Evolutionary conservation across 2,797 vertebrate species (phyloP).

Genomic region (Chaetodon trifasciatus): DNA sequence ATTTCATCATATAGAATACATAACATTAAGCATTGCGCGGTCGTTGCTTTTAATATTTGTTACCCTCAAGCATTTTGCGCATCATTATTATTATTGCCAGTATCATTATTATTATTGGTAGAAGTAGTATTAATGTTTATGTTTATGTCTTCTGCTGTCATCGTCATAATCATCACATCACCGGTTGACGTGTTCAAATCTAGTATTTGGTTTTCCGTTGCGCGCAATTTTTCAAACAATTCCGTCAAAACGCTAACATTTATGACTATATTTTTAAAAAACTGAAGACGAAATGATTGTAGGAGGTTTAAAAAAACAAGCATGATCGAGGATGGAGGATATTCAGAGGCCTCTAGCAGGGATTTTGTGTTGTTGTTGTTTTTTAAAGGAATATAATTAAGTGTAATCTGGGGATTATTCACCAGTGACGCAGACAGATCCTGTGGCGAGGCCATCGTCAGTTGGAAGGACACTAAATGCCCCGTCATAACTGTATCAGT

Average conservation of each 20-base stretch:
- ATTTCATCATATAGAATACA: neutral
- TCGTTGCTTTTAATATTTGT: neutral
- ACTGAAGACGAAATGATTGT: neutral
- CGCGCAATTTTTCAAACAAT: neutral
- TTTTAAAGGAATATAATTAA: slow-evolving; percentile 21
- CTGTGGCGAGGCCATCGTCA: slow-evolving; percentile 32
- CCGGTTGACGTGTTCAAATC: neutral
- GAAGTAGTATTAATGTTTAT: neutral
- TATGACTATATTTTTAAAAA: neutral
- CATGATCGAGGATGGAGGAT: too few species aligned
- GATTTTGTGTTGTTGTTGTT: neutral
- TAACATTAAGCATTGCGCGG: neutral
- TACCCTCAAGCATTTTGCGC: neutral
- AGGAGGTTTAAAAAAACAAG: neutral
- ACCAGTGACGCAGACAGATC: slow-evolving; percentile 54
- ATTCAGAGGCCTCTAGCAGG: neutral
- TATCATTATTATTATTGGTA: neutral
- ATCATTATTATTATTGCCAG: slow-evolving; percentile 13
- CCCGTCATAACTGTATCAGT: slow-evolving; percentile 5
- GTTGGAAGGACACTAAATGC: slow-evolving; percentile 16
- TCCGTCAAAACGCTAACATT: neutral
- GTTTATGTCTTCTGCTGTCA: neutral
- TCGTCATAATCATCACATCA: neutral
- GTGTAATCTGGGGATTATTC: slow-evolving; percentile 72
- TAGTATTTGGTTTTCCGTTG: neutral